Evolutionary conservation across 2,888 invertebrate species (phyloP), one percentile per base, ranked within the genome.

Genomic region (Alviniconcha strummeri): DNA sequence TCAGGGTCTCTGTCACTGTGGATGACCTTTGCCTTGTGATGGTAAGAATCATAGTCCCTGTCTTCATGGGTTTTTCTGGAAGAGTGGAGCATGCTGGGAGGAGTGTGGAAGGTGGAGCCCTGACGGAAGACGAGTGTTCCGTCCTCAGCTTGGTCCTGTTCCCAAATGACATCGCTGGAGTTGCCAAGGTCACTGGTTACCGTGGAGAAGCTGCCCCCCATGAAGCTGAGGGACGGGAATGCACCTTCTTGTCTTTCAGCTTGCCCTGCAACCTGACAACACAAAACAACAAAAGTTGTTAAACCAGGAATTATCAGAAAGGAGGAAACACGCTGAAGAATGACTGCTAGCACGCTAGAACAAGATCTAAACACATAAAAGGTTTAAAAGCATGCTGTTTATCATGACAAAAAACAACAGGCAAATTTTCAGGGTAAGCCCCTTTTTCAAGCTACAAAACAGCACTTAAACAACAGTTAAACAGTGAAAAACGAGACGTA

Each of bases 61-160:
- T 71, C 71, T n/a, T 75, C 36, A 52, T 11, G 36, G 72, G 36
- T 60, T 60, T 60, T 60, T 13, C 60, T 60, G 72, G 72, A 72
- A 17, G 69, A 36, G 55, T 4, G 57, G 60, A 8, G 56, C 54
- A 55, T 52, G 19, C 55, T 15, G 13, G 17, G 82, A 91, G 91
- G 91, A 91, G 64, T 92, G 91, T 64, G 67, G 19, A 82, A 55
- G 36, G 77, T 64, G 69, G 77, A 82, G 57, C 77, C 76, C 4
- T 60, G 76, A 13, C 15, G 82, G 13, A 77, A 82, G 55, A 69
- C 19, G 52, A 77, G 69, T 5, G 17, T 17, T 5, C 82, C 82
- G 55, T 82, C 82, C 15, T 82, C 82, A n/a, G 77, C 77, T 75
- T 56, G 82, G 52, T 77, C 77, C 82, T 82, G 82, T 19, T 77